Evolutionary conservation across 2,113 vertebrate genomes (phyloP).

Genomic region (Tympanuchus pallidicinctus): DNA sequence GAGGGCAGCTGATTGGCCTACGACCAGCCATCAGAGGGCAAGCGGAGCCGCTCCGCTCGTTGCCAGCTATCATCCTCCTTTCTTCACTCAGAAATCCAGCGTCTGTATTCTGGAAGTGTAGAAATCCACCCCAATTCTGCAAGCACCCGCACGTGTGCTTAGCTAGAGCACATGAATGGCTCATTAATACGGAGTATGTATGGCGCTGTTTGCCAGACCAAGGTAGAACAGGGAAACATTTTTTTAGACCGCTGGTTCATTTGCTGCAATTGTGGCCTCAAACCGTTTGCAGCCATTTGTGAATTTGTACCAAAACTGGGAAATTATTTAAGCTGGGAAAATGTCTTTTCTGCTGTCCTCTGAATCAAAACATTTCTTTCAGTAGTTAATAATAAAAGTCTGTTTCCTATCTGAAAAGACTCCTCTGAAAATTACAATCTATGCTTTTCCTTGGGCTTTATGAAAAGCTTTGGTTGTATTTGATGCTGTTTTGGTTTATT

Average conservation of each 20-base stretch:
- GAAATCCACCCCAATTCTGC: neutral
- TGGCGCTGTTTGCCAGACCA: neutral
- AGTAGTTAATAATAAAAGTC: neutral
- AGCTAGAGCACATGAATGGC: fast-evolving
- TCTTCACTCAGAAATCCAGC: neutral
- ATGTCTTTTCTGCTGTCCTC: neutral
- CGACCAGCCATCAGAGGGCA: fast-evolving
- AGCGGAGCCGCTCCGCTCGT: fast-evolving
- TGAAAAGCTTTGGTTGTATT: neutral
- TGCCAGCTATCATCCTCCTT: neutral
- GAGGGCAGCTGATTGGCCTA: neutral
- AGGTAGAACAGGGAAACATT: neutral
- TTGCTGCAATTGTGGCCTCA: neutral
- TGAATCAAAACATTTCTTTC: neutral
- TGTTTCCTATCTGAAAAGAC: neutral
- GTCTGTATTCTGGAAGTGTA: neutral
- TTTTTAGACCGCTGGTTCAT: neutral
- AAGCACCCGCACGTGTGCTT: neutral
- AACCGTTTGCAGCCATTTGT: neutral
- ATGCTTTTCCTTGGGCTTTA: neutral
- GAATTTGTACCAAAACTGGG: neutral
- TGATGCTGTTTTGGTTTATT: neutral
- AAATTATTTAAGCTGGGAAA: neutral
- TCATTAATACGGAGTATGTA: neutral
- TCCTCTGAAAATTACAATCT: neutral